phyloP scores from a whole-genome alignment of 2,888 invertebrate genomes.

The Stenchaetothrips biformis region DNA sequence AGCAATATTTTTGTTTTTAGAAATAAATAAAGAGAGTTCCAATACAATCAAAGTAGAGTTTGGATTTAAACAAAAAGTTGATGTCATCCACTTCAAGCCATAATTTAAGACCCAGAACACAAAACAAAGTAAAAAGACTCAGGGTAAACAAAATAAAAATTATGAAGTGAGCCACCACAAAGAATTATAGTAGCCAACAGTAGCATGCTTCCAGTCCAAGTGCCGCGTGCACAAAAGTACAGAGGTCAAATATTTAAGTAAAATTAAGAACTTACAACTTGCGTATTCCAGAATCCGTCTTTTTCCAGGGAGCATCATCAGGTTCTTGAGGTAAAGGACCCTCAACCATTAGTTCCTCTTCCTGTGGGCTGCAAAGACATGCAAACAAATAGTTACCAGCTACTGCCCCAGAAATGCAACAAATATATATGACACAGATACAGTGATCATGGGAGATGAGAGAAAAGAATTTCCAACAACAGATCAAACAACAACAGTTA shows the following conservation, averaged over 20 bases:
- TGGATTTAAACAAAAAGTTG: background rate
- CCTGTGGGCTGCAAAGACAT: slow-evolving; percentile 43
- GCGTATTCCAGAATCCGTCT: slow-evolving; percentile 75
- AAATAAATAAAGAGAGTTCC: background rate
- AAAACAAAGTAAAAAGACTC: background rate
- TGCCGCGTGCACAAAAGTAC: background rate
- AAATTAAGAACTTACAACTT: slow-evolving; percentile 68
- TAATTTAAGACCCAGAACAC: background rate
- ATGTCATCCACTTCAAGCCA: slow-evolving; percentile 25
- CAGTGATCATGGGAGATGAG: background rate
- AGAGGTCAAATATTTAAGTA: background rate
- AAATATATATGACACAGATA: background rate
- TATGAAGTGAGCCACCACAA: background rate
- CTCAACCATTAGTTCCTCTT: slow-evolving; percentile 87
- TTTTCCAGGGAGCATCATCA: slow-evolving; percentile 94
- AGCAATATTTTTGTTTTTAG: background rate
- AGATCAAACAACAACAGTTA: slow-evolving; percentile 12
- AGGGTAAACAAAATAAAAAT: background rate
- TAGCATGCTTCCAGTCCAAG: slow-evolving; percentile 11
- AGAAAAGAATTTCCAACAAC: slow-evolving; percentile 26
- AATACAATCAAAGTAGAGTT: background rate
- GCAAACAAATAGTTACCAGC: slow-evolving; percentile 7
- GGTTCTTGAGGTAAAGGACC: slow-evolving; percentile 96
- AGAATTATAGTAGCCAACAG: background rate
- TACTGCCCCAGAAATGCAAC: background rate